These are phyloP conservation scores for Cheirogaleus medius DNA, from an alignment of 2,113 vertebrate species.

Conservation along the genomic window DNA sequence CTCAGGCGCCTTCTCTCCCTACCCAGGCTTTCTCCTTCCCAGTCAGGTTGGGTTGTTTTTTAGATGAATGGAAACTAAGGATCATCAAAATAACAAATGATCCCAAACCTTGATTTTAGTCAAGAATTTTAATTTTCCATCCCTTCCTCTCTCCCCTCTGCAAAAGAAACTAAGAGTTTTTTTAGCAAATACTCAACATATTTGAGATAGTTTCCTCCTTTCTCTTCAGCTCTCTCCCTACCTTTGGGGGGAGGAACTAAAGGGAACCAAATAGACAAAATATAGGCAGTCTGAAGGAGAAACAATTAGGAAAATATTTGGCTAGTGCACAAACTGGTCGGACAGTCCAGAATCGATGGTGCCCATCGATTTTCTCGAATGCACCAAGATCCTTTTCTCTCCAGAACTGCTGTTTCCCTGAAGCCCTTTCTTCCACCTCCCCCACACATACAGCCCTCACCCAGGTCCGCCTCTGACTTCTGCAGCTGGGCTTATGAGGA, in stretches of 20 bases:
- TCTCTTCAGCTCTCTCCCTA: background rate
- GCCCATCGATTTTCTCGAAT: background rate
- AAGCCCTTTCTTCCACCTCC: background rate
- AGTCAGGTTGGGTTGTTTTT: background rate
- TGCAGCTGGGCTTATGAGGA: constrained; percentile 40
- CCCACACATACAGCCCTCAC: background rate
- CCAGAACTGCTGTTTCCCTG: background rate
- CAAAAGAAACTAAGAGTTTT: background rate
- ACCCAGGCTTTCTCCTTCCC: background rate
- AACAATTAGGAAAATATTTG: background rate
- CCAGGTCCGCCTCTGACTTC: constrained; percentile 28
- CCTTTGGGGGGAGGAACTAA: background rate
- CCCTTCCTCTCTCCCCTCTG: background rate
- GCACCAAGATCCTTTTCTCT: background rate
- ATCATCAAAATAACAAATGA: background rate
- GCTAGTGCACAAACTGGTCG: background rate
- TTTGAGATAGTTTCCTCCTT: background rate
- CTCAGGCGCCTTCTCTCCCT: background rate
- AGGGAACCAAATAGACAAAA: background rate
- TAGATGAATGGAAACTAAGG: background rate
- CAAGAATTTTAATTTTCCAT: background rate
- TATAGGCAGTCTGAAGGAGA: background rate
- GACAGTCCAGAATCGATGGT: background rate
- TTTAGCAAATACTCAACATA: background rate
- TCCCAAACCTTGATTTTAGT: background rate